Percentiles rank a stretch among this genome's conserved stretches.
These are phyloP conservation scores for Melitaea cinxia DNA, from an alignment of 1,140 invertebrate species.

Conservation along the genomic window DNA sequence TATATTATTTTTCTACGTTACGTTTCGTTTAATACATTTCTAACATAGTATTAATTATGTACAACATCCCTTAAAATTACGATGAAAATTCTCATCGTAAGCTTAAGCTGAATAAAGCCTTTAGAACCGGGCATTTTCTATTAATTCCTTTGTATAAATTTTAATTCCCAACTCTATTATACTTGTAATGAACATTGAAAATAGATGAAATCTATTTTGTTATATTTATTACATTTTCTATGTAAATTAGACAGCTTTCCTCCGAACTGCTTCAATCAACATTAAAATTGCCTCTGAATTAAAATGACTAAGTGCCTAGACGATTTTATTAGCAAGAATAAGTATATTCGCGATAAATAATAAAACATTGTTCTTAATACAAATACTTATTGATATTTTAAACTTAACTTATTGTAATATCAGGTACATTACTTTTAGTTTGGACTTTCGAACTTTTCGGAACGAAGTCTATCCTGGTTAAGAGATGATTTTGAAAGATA, in stretches of 20 bases:
- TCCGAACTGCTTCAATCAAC: slow-evolving; percentile 11
- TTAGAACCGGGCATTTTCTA: background rate
- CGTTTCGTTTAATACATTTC: background rate
- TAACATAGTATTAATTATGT: background rate
- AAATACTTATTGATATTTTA: too few relatives aligned
- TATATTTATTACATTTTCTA: slow-evolving; percentile 17
- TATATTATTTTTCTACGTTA: background rate
- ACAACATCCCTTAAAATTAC: background rate
- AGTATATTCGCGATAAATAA: slow-evolving; percentile 1
- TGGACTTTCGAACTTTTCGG: too few relatives aligned
- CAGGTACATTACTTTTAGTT: too few relatives aligned
- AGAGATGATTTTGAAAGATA: too few relatives aligned
- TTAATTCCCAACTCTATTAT: slow-evolving; percentile 17
- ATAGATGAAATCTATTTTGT: slow-evolving; percentile 15
- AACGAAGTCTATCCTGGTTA: too few relatives aligned
- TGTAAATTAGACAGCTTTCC: slow-evolving; percentile 16
- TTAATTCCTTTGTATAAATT: slow-evolving; percentile 18
- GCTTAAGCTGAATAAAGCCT: background rate
- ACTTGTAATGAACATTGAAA: slow-evolving; percentile 6
- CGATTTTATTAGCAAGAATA: slow-evolving; percentile 23
- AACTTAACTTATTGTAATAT: too few relatives aligned
- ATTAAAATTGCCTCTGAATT: slow-evolving; percentile 11
- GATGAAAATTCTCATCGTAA: slow-evolving; percentile 5
- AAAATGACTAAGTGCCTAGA: slow-evolving; percentile 22
- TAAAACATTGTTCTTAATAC: background rate